Conservation (phyloP, 2,113 vertebrate genomes). For the Cynocephalus volans region DNA sequence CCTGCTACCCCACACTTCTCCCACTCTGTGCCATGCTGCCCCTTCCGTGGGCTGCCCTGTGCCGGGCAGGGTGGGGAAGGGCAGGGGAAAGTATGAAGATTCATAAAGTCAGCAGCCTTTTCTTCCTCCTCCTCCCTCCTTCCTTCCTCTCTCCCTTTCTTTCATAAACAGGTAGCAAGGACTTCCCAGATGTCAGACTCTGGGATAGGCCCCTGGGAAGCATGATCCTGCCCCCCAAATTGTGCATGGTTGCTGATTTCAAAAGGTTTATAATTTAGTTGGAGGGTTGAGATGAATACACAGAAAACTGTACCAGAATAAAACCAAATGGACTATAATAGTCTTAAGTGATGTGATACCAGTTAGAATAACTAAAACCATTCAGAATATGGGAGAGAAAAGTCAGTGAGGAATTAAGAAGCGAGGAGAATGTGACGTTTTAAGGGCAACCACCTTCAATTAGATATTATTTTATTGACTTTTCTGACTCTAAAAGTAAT, state of each 20-base stretch:
- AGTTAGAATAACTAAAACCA: background rate
- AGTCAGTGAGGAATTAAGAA: background rate
- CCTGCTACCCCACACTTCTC: background rate
- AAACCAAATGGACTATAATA: background rate
- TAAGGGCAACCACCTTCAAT: background rate
- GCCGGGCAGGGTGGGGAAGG: fast-evolving
- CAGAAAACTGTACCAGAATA: background rate
- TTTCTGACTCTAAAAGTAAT: background rate
- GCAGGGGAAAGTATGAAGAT: background rate
- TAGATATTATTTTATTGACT: background rate
- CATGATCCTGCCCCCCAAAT: background rate
- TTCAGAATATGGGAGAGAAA: background rate
- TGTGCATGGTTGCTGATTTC: background rate
- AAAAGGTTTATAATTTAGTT: background rate
- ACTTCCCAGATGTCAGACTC: background rate
- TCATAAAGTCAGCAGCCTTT: background rate
- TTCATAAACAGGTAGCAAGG: background rate
- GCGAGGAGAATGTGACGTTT: background rate
- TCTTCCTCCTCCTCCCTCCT: background rate
- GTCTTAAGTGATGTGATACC: background rate
- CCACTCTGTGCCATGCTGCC: background rate
- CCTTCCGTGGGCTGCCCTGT: background rate
- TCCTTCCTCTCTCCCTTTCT: background rate
- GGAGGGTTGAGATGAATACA: background rate
- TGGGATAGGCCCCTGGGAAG: background rate